Evolutionary conservation across 2,888 invertebrate species (phyloP), one percentile per base, ranked within the genome.

Genomic region (Syritta pipiens): DNA sequence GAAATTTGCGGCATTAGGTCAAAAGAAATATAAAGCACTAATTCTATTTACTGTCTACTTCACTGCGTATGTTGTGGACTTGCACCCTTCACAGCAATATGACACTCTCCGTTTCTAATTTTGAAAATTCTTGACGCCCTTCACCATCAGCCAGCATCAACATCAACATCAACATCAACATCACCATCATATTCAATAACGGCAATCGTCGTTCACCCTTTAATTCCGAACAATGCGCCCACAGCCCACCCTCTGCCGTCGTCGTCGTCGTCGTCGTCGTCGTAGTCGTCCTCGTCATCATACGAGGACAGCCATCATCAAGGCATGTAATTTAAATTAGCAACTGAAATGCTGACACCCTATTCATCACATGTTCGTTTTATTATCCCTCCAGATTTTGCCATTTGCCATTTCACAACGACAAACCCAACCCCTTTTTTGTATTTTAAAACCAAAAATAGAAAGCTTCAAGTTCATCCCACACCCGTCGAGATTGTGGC

Each of bases 281-380:
- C n/a, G n/a, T n/a, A n/a, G n/a, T n/a, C n/a, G n/a, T n/a, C n/a
- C n/a, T n/a, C n/a, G n/a, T n/a, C n/a, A n/a, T n/a, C n/a, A n/a
- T n/a, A n/a, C n/a, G n/a, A n/a, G 17, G 37, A 17, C 19, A 14
- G 9, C 55, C 68, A 32, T 32, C 68, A 32, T 32, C 49, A 26
- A 22, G 40, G 12, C 35, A 49, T 72, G 44, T 51, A 72, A 72
- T 72, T 72, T 49, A 63, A 72, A 72, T 72, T 72, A 65, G 63
- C 57, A 72, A 44, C 63, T 42, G 63, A 59, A 65, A 49, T 49
- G 46, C 24, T 42, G n/a, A 57, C 63, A 72, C 55, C 57, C 72
- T 32, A 65, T 71, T 62, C 57, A 49, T 57, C 48, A 57, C 48
- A 68, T 68, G 49, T 60, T 49, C 44, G n/a, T 40, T 51, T 60